Evolutionary conservation across 2,797 vertebrate genomes (phyloP), one percentile per base, ranked within the genome.

Genomic region (Pipistrellus pipistrellus): DNA sequence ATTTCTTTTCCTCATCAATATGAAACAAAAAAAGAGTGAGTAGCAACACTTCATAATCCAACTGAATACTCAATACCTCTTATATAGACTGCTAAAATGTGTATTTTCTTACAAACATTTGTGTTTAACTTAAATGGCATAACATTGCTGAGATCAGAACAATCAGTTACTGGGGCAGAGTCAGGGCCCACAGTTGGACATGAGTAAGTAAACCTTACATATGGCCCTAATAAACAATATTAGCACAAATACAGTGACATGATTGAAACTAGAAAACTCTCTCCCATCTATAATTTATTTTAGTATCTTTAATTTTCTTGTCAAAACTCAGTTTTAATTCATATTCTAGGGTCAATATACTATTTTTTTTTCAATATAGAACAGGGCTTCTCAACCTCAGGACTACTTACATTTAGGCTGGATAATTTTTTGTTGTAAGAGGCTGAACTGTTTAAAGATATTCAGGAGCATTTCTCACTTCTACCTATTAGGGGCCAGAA

Each of bases 171-270:
- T 76, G 21, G 25, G 8, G 59, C 12, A 66, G 18, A 91, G 27
- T 30, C 13, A 53, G 38, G 20, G 2, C 11, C 27, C 12, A 11
- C 23, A 0, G 0, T n/a, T 0, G 11, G 20, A 25, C 20, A 7
- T 21, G 25, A 66, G 2, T 38, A 80, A 71, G 23, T 20, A 20
- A 3, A 66, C 13, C 13, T 27, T 35, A 76, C 1, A 15, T 0
- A 6, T 1, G 21, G 32, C 15, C 27, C 21, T 59, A 44, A 57
- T 12, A 9, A 64, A 4, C 4, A 38, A 51, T 30, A 0, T 84
- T 1, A 38, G 8, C 48, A 25, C n/a, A 14, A 0, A n/a, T 15
- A 15, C 59, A 48, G 3, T 27, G 14, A 20, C 4, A 12, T 78
- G 9, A 4, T 21, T 25, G 25, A 32, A 66, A 69, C 25, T 27